These are phyloP conservation scores for Cosmia pyralina DNA, from an alignment of 2,888 invertebrate genomes.

Conservation along the genomic window DNA sequence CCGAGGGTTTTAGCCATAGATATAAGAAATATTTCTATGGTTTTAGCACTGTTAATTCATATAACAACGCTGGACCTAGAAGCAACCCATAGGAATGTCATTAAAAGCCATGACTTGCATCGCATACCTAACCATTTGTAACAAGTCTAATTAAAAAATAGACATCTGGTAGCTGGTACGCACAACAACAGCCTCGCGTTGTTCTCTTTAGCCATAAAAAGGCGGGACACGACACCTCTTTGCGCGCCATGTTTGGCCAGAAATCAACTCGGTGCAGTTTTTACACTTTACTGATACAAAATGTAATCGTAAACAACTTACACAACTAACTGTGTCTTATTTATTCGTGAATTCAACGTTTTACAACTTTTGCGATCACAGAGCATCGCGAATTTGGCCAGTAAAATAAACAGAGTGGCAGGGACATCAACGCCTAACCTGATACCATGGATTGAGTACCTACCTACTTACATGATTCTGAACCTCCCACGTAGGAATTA, in stretches of 20 bases:
- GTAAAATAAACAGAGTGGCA: background rate
- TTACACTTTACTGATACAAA: constrained; percentile 52
- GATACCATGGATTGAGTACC: too few relatives aligned
- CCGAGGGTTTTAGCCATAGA: too few relatives aligned
- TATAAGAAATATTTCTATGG: too few relatives aligned
- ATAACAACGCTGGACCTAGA: background rate
- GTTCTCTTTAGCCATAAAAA: constrained; percentile 77
- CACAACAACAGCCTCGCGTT: constrained; percentile 58
- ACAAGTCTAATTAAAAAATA: constrained; percentile 47
- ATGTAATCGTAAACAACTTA: constrained; percentile 22
- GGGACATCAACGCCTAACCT: too few relatives aligned
- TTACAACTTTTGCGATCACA: background rate
- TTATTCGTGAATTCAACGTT: constrained; percentile 2
- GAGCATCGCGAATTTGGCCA: background rate
- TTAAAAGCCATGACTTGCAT: background rate
- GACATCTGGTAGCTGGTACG: constrained; percentile 58
- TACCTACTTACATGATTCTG: too few relatives aligned
- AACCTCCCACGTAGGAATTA: too few relatives aligned
- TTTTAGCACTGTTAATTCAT: too few relatives aligned
- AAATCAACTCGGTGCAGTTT: constrained; percentile 61
- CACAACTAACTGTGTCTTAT: constrained; percentile 21
- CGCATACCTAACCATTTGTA: constrained; percentile 15
- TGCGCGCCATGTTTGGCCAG: constrained; percentile 72
- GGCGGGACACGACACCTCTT: constrained; percentile 62
- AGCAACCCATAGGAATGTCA: background rate